phyloP scores from a whole-genome alignment of 2,113 vertebrate genomes.

The Limnothrissa miodon region DNA sequence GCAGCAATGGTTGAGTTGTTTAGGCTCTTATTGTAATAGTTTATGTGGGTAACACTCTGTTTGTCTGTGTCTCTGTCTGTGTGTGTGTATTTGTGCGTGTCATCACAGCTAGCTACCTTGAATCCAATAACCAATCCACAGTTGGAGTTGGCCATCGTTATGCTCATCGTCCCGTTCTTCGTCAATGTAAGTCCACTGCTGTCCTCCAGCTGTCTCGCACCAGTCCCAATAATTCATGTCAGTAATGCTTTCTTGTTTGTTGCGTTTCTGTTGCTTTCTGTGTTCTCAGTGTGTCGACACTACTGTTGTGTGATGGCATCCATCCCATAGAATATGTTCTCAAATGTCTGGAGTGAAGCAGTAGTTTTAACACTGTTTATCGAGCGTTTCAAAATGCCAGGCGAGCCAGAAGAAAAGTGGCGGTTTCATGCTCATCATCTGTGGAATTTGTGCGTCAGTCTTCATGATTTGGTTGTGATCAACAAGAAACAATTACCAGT shows the following conservation, averaged over 20 bases:
- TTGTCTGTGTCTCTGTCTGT: slow-evolving; percentile 25
- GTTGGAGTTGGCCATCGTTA: slow-evolving; percentile 93
- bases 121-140: slow-evolving; percentile 89
- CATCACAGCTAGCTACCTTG: slow-evolving; percentile 83
- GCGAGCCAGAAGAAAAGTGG: too few species aligned
- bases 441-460: too few species aligned
- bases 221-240: too few species aligned
- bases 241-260: slow-evolving; percentile 1
- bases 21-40: slow-evolving; percentile 26
- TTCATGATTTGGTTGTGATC: too few species aligned
- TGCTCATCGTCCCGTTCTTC: slow-evolving; percentile 98
- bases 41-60: slow-evolving; percentile 20
- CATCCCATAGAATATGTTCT: not conserved
- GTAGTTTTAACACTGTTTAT: too few species aligned
- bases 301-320: not conserved
- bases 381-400: too few species aligned
- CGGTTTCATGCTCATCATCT: too few species aligned
- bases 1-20: slow-evolving; percentile 1
- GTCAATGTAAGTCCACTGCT: slow-evolving; percentile 82
- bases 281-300: not conserved
- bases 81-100: slow-evolving; percentile 48
- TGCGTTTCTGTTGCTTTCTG: not conserved
- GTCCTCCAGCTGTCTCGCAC: not conserved
- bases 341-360: not conserved
- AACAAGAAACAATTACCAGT: too few species aligned